Conservation (phyloP, 2,888 invertebrate species). For the Tenthredo mesomela region DNA sequence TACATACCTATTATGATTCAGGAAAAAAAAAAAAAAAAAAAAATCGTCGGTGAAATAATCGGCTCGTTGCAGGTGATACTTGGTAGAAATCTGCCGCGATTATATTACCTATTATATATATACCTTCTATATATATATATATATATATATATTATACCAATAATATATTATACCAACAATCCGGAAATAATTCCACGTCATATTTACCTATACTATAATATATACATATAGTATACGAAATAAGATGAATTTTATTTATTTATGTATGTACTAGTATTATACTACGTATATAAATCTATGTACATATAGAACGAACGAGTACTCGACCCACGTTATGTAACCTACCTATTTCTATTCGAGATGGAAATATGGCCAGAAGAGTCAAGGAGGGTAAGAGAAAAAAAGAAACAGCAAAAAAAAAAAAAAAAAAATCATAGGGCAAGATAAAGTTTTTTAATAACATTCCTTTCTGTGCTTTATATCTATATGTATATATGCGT, state of each 20-base stretch:
- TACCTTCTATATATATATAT: not conserved
- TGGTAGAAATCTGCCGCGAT: constrained; percentile 47
- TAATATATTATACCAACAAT: not conserved
- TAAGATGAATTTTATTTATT: not conserved
- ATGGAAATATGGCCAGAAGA: not conserved
- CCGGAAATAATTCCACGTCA: not conserved
- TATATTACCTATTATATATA: too few species aligned
- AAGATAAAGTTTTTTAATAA: not conserved
- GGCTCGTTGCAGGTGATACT: constrained; percentile 47
- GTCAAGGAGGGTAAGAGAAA: not conserved
- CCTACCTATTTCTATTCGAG: not conserved
- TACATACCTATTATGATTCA: not conserved
- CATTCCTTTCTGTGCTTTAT: not conserved
- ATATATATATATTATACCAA: not conserved
- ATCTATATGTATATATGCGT: not conserved
- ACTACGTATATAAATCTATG: not conserved
- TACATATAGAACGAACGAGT: not conserved
- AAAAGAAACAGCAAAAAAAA: too few species aligned
- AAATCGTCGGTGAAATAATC: not conserved
- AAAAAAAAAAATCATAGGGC: not conserved
- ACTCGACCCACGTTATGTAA: not conserved
- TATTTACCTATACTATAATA: not conserved
- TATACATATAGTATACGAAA: not conserved
- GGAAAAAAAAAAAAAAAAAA: not conserved
- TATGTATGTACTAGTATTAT: not conserved